Evolutionary conservation across 1,140 invertebrate species (phyloP).

Genomic region (Drosophila suzukii): DNA sequence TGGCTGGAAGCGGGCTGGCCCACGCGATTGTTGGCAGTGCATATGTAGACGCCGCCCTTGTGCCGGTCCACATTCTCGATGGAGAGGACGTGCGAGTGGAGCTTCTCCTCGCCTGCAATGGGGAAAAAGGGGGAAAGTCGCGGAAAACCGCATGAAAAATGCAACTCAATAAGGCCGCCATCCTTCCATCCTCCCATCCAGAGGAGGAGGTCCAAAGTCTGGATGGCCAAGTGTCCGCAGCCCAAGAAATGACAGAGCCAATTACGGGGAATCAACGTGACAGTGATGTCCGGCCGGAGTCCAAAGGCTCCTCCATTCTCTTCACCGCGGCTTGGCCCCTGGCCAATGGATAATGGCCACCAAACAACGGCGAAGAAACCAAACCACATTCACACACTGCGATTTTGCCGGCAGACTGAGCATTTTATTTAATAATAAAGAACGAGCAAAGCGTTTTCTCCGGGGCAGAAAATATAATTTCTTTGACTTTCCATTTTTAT

Average conservation of each 20-base stretch:
- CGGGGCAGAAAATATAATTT: conserved; percentile 55
- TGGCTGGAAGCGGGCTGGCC: conserved; percentile 86
- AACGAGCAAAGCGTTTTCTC: conserved; percentile 21
- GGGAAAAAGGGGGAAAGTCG: neutral
- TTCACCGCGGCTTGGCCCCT: neutral
- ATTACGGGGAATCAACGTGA: conserved; percentile 65
- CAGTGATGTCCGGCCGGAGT: conserved; percentile 34
- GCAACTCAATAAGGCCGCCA: conserved; percentile 65
- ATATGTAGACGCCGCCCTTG: conserved; percentile 87
- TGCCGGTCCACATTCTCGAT: conserved; percentile 86
- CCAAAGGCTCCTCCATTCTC: neutral
- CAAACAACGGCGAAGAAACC: conserved; percentile 26
- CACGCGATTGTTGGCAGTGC: conserved; percentile 88
- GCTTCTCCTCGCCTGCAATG: conserved; percentile 85
- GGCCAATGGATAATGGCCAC: conserved; percentile 5
- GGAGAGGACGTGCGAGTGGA: conserved; percentile 84
- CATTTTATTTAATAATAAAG: conserved; percentile 78
- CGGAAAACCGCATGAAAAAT: conserved; percentile 53
- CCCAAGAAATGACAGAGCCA: conserved; percentile 70
- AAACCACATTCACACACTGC: conserved; percentile 6
- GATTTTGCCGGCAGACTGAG: conserved; percentile 29
- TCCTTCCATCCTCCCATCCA: no score
- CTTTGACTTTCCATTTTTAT: conserved; percentile 80
- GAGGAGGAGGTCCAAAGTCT: neutral
- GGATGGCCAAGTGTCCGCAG: conserved; percentile 5